These are phyloP conservation scores for Xyrauchen texanus DNA, from an alignment of 2,113 vertebrate genomes.

Conservation along the genomic window DNA sequence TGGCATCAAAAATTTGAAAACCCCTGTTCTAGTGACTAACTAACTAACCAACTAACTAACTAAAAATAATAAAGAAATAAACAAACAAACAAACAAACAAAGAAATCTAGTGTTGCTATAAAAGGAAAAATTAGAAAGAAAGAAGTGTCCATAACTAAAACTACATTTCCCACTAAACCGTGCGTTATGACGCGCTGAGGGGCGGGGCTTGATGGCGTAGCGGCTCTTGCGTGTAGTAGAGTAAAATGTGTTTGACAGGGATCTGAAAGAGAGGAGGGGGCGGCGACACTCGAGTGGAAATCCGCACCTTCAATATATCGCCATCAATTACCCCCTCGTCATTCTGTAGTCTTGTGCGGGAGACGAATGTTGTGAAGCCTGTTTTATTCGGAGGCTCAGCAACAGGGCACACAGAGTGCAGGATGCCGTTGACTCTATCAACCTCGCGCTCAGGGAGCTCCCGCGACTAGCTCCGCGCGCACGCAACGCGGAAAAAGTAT, in stretches of 20 bases:
- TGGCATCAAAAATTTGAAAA: too few species aligned
- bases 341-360: constrained; percentile 33
- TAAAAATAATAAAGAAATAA: too few species aligned
- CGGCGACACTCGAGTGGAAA: constrained; percentile 44
- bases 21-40: too few species aligned
- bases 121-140: background rate
- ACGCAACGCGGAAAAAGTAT: constrained; percentile 71
- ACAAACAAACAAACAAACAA: too few species aligned
- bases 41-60: too few species aligned
- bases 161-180: constrained; percentile 69
- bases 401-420: constrained; percentile 70
- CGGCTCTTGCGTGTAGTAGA: constrained; percentile 56
- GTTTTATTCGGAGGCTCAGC: constrained; percentile 61
- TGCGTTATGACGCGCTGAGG: constrained; percentile 59
- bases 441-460: constrained; percentile 56
- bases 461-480: constrained; percentile 62
- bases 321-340: constrained; percentile 52
- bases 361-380: constrained; percentile 22
- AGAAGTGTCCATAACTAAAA: constrained; percentile 27
- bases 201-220: constrained; percentile 73
- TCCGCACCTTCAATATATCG: constrained; percentile 50
- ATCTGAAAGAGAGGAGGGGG: constrained; percentile 40
- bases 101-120: too few species aligned
- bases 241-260: constrained; percentile 70
- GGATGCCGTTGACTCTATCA: constrained; percentile 65